A percentile compares a stretch with the other conserved stretches of the same genome.
Evolutionary conservation across 1,140 invertebrate genomes (phyloP).

Genomic region (Trichomalopsis sarcophagae): DNA sequence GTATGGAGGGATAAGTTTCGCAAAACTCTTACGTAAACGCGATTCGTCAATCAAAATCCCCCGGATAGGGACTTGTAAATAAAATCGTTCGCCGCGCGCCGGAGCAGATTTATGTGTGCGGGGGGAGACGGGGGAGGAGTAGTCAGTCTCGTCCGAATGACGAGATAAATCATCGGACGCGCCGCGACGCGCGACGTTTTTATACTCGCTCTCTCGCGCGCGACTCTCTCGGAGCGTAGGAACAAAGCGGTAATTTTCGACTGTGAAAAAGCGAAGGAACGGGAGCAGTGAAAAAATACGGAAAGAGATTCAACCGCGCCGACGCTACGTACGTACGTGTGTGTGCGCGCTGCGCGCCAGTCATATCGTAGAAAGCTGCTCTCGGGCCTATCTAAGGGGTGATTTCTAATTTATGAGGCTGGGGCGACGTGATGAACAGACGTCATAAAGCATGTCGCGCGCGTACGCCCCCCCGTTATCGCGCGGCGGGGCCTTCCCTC

Average conservation of each 20-base stretch:
- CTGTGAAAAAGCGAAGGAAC: constrained; percentile 40
- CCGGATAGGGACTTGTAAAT: constrained; percentile 39
- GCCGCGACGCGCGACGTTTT: neutral
- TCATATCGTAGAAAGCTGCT: constrained; percentile 45
- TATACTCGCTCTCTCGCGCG: neutral
- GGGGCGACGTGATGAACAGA: constrained; percentile 75
- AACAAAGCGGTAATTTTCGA: constrained; percentile 50
- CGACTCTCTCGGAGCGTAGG: constrained; percentile 43
- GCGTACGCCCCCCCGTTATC: constrained; percentile 54
- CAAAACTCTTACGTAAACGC: constrained; percentile 48
- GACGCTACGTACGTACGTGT: constrained; percentile 40
- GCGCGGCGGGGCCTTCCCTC: constrained; percentile 31
- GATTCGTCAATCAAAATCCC: constrained; percentile 50
- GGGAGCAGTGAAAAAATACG: constrained; percentile 16
- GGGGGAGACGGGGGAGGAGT: neutral
- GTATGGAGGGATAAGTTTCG: constrained; percentile 10
- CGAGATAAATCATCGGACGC: constrained; percentile 48
- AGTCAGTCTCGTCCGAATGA: constrained; percentile 50
- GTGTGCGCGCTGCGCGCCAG: neutral
- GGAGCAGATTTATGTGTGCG: constrained; percentile 1
- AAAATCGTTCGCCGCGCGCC: constrained; percentile 20
- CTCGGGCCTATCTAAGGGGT: constrained; percentile 70
- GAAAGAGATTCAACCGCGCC: neutral
- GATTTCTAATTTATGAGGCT: constrained; percentile 75
- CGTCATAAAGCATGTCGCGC: constrained; percentile 75